Conservation (phyloP, 37 sponge, comb jelly and placozoan genomes). For the Chondrilla cf. caribensis region DNA sequence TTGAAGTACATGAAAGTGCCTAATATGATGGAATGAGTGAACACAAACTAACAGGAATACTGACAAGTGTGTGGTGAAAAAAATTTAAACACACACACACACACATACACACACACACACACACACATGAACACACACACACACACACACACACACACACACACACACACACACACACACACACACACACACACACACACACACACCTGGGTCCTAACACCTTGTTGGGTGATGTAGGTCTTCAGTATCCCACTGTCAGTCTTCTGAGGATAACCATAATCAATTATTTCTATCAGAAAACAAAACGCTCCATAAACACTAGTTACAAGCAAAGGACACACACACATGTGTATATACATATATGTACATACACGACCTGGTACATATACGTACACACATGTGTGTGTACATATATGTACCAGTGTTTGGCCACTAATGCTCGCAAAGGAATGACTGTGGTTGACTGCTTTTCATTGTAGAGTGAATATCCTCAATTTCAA, state of each 20-base stretch:
- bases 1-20: no score
- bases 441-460: no score
- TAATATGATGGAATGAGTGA: no score
- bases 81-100: no score
- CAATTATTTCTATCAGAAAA: constrained; percentile 87
- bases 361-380: not conserved
- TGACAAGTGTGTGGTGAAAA: not conserved
- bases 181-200: no score
- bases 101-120: not conserved
- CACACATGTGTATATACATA: not conserved
- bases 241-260: constrained; percentile 88
- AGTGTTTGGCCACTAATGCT: no score
- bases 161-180: not conserved
- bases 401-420: not conserved
- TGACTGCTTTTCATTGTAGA: no score
- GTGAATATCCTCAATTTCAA: no score
- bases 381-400: not conserved
- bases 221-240: constrained; percentile 94
- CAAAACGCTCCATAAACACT: not conserved
- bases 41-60: no score
- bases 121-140: not conserved
- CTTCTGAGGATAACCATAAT: constrained; percentile 95
- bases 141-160: not conserved
- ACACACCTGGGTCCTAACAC: constrained; percentile 77
- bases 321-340: not conserved